Base-by-base conservation (phyloP, 2,797 vertebrate genomes). In the Hydrocynus forskahlii region DNA sequence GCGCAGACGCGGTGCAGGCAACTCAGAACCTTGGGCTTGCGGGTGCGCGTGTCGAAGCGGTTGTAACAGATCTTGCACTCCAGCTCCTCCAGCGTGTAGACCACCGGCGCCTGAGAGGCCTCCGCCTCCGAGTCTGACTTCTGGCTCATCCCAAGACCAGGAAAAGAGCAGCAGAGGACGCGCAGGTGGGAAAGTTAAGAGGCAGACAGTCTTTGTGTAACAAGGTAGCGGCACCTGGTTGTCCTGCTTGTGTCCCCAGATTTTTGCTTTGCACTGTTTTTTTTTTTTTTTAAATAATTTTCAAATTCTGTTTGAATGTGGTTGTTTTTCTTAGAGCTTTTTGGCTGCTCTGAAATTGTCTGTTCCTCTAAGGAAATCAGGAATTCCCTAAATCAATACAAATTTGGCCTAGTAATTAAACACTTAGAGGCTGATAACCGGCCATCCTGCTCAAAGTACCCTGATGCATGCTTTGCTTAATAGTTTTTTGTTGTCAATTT, bases 31-130 rank as follows among this genome's bases (percentile, higher is more conserved):
- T 97, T 96, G 60, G 96, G 95, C 75, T 95, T 94, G 60, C 92
- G 91, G 77, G 90, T 81, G 0, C 91, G 93, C 0, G 92, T 81
- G 21, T 97, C 95, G 0, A 94, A 97, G 23, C 90, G 91, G 84
- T 95, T 95, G 85, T 95, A 97, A 92, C 96, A 97, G 88, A 97
- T 97, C 82, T 95, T 93, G 91, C 96, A 97, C 83, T 97, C 96
- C 4, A 95, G 91, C 75, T 96, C 95, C 29, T 95, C 93, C 83
- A 92, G 59, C 0, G 89, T 84, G 79, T 89, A 92, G 64, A 90
- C 87, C 72, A 86, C 83, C 2, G 92, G 68, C 0, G 66, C 79
- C 72, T 86, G 85, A 17, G 82, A 57, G 79, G 85, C 73, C 76
- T 86, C 85, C 0, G 79, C 62, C 77, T 87, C 88, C 0, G 76